phyloP scores from a whole-genome alignment of 92 coral and sea anemone species.

The Porites cylindrica region DNA sequence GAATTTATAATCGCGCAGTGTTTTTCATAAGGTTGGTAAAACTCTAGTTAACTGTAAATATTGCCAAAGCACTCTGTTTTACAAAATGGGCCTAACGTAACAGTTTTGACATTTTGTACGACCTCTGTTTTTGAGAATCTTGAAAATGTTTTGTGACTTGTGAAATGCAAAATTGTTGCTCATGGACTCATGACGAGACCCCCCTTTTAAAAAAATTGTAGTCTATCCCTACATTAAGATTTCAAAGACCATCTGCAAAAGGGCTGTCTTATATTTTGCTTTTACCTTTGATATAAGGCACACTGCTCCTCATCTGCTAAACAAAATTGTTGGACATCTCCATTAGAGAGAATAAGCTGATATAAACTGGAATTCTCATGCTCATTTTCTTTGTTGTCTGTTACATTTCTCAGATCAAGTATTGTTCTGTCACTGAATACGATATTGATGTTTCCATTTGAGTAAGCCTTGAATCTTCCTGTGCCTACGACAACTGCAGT shows the following conservation, averaged over 20 bases:
- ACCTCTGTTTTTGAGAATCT: too few relatives aligned
- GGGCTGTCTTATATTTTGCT: too few relatives aligned
- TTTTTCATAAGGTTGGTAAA: too few relatives aligned
- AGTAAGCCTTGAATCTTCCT: slow-evolving; percentile 87
- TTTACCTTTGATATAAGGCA: slow-evolving; percentile 24
- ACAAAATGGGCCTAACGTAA: too few relatives aligned
- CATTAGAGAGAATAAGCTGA: slow-evolving; percentile 72
- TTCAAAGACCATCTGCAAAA: background rate
- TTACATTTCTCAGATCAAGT: slow-evolving; percentile 61
- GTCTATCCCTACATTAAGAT: background rate
- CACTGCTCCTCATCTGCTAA: slow-evolving; percentile 23
- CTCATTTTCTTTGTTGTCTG: background rate
- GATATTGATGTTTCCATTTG: slow-evolving; percentile 81
- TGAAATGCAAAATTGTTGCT: too few relatives aligned
- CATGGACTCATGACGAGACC: too few relatives aligned
- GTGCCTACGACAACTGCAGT: slow-evolving; percentile 63
- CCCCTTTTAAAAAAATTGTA: too few relatives aligned
- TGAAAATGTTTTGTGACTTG: too few relatives aligned
- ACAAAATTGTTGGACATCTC: slow-evolving; percentile 44
- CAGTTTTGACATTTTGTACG: too few relatives aligned
- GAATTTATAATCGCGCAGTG: too few relatives aligned
- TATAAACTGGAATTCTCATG: slow-evolving; percentile 25
- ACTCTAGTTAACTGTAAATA: too few relatives aligned
- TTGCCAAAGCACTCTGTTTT: too few relatives aligned
- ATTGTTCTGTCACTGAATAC: slow-evolving; percentile 87